phyloP scores from a whole-genome alignment of 2,888 invertebrate species.

The Folsomia manolachei region DNA sequence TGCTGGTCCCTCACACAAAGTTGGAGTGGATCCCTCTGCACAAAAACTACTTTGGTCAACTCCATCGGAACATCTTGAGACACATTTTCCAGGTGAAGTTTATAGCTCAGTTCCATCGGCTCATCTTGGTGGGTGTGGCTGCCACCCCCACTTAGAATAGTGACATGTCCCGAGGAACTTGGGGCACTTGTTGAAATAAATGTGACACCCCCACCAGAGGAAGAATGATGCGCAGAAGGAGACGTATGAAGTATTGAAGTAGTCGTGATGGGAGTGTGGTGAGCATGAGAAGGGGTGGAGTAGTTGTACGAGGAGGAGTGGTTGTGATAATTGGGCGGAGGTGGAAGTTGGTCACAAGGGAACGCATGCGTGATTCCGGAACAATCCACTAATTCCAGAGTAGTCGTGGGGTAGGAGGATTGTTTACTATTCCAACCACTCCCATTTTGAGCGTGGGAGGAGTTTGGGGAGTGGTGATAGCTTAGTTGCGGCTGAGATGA shows the following conservation, averaged over 20 bases:
- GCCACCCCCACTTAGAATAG: not conserved
- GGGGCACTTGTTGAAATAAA: conserved; percentile 6
- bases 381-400: not conserved
- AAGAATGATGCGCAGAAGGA: conserved; percentile 4
- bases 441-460: not conserved
- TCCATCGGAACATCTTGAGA: conserved; percentile 51
- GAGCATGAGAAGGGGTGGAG: not conserved
- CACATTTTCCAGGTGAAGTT: conserved; percentile 34
- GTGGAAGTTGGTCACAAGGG: not conserved
- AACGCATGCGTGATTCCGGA: too few relatives aligned
- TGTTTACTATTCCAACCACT: too few relatives aligned
- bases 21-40: conserved; percentile 45
- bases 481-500: not conserved
- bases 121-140: conserved; percentile 39
- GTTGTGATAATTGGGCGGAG: conserved; percentile 9
- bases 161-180: not conserved
- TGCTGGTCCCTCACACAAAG: conserved; percentile 44
- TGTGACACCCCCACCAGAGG: not conserved
- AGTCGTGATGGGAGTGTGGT: not conserved
- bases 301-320: not conserved
- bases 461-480: not conserved
- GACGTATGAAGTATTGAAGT: not conserved
- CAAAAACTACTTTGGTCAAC: conserved; percentile 47
- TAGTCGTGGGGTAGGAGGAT: not conserved
- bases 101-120: conserved; percentile 49